Percentiles rank a stretch among this genome's conserved stretches.
phyloP scores from a whole-genome alignment of 2,888 invertebrate species.

The Leptinotarsa peninsularis region DNA sequence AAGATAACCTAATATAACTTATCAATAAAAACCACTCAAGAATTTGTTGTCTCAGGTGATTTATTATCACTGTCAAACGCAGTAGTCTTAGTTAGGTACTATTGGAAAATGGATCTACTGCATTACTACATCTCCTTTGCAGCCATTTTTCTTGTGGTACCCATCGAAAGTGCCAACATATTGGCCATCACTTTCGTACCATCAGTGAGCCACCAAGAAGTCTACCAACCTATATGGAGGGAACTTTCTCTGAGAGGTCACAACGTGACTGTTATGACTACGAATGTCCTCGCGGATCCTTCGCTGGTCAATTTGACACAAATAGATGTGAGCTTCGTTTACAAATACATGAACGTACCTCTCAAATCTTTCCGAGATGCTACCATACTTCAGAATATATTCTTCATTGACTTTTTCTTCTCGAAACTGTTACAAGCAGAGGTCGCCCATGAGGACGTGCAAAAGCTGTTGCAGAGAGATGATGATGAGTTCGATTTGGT shows the following conservation, averaged over 20 bases:
- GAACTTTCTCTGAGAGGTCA: slow-evolving; percentile 67
- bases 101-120: background rate
- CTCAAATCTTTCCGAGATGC: slow-evolving; percentile 22
- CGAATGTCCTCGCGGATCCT: slow-evolving; percentile 62
- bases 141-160: background rate
- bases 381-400: slow-evolving; percentile 5
- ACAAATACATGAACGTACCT: slow-evolving; percentile 10
- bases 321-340: slow-evolving; percentile 57
- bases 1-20: background rate
- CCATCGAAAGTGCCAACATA: slow-evolving; percentile 59
- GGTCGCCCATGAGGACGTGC: slow-evolving; percentile 16
- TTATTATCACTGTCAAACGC: background rate
- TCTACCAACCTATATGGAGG: slow-evolving; percentile 62
- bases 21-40: background rate
- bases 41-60: background rate
- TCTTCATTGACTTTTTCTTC: slow-evolving; percentile 11
- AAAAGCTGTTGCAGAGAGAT: slow-evolving; percentile 16
- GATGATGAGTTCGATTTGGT: slow-evolving; percentile 37
- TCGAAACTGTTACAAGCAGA: slow-evolving; percentile 23
- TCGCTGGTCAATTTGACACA: slow-evolving; percentile 62
- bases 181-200: slow-evolving; percentile 64
- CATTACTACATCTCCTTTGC: background rate
- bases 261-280: slow-evolving; percentile 65
- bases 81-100: background rate
- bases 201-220: slow-evolving; percentile 68